Evolutionary conservation across 1,140 invertebrate species (phyloP), one percentile per base, ranked within the genome.

Genomic region (Dinothrombium tinctorium): DNA sequence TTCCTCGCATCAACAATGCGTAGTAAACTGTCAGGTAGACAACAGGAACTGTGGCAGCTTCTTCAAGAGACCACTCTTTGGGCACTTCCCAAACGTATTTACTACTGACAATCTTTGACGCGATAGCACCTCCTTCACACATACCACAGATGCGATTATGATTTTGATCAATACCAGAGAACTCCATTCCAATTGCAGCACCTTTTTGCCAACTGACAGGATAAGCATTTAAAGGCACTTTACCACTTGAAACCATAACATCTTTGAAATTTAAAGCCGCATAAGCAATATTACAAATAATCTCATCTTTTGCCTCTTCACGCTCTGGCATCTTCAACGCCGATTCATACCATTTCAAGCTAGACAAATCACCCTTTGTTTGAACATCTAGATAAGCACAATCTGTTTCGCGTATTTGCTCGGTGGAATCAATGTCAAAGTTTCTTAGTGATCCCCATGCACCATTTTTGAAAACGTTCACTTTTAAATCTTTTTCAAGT

Each of bases 181-280:
- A 95, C 59, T 96, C 89, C 49, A 95, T 64, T 42, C 90, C 90
- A 22, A 96, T 38, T 15, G 67, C 60, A 37, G 58, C 63, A 25
- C 17, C 17, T 15, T 19, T 15, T 26, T 24, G 7, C 9, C 95
- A n/a, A 38, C 17, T 26, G 1, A 95, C 20, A 3, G 37, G 37
- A 38, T 38, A 38, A 38, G 37, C 37, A 26, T 26, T 19, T 0
- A 15, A n/a, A 25, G 37, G 6, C 19, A 38, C 9, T 38, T 24
- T 19, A 21, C 33, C 22, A 38, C 14, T 38, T 8, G 37, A 14
- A 9, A 38, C 6, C 87, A 96, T 95, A 31, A 96, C 74, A 57
- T 96, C 89, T 43, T 87, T 71, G 73, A 95, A 95, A 59, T 96
- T 95, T 4, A 96, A 66, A 20, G 89, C 77, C 3, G 87, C 74